phyloP scores from a whole-genome alignment of 2,797 vertebrate species.

The Chromobotia macracanthus region DNA sequence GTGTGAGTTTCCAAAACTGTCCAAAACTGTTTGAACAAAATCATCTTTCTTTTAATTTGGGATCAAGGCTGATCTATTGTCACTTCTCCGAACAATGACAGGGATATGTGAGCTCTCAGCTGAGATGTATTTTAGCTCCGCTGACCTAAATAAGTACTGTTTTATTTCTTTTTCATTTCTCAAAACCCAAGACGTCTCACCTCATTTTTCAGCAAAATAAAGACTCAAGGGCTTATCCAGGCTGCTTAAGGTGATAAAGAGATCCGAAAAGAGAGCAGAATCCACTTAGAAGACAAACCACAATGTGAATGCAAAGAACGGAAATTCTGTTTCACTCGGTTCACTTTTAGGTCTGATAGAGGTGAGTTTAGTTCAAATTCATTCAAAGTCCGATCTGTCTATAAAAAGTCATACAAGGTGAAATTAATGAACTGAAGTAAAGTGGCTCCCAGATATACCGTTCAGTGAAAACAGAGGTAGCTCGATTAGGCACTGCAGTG shows the following conservation, averaged over 20 bases:
- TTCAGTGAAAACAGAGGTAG: background rate
- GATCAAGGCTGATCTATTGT: background rate
- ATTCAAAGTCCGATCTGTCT: background rate
- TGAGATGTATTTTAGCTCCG: background rate
- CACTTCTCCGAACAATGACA: background rate
- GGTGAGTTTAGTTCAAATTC: background rate
- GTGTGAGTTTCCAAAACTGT: too few relatives aligned
- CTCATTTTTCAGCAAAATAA: background rate
- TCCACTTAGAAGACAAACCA: background rate
- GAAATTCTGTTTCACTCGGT: background rate
- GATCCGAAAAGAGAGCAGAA: background rate
- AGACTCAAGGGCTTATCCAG: background rate
- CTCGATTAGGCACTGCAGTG: background rate
- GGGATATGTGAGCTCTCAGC: background rate
- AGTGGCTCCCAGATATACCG: background rate
- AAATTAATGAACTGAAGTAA: background rate
- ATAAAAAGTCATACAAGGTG: background rate
- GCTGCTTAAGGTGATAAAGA: background rate
- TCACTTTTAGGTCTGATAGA: background rate
- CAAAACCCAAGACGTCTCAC: background rate
- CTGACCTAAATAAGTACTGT: too few relatives aligned
- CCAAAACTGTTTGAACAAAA: background rate
- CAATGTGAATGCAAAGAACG: background rate
- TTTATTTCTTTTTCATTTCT: background rate
- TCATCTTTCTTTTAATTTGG: background rate